phyloP scores from a whole-genome alignment of 1,140 invertebrate genomes.

The Drosophila mojavensis region DNA sequence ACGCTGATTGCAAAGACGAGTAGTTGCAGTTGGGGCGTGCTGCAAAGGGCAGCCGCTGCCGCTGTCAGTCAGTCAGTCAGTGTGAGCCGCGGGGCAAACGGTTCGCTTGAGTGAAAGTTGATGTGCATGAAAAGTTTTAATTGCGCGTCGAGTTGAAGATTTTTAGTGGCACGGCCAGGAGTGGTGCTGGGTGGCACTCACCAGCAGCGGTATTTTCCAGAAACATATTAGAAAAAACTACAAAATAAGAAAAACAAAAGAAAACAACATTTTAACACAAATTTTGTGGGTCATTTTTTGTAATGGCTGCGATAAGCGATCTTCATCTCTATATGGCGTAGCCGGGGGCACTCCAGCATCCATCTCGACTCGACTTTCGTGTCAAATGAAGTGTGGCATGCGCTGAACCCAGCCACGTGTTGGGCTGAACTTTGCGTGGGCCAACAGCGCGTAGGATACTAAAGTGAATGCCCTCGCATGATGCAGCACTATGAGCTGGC shows the following conservation, averaged over 20 bases:
- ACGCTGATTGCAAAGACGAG: constrained; percentile 44
- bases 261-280: constrained; percentile 34
- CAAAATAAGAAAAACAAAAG: neutral
- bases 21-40: constrained; percentile 52
- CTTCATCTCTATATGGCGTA: constrained; percentile 34
- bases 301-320: constrained; percentile 65
- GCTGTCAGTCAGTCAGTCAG: constrained; percentile 65
- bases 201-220: constrained; percentile 1
- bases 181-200: constrained; percentile 60
- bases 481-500: constrained; percentile 25
- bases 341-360: constrained; percentile 6
- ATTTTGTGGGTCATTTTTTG: constrained; percentile 69
- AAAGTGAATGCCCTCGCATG: constrained; percentile 7
- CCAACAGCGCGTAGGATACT: constrained; percentile 37
- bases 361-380: constrained; percentile 44
- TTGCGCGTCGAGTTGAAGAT: constrained; percentile 72
- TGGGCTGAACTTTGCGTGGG: constrained; percentile 47
- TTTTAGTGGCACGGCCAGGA: constrained; percentile 1
- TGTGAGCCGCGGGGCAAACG: constrained; percentile 36
- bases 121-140: constrained; percentile 82
- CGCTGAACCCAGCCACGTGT: constrained; percentile 46
- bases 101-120: constrained; percentile 76
- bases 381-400: constrained; percentile 72
- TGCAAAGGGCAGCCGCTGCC: constrained; percentile 52
- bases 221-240: constrained; percentile 21